A percentile compares a stretch with the other conserved stretches of the same genome.
phyloP scores from a whole-genome alignment of 2,113 vertebrate species.

The Ramphastos sulfuratus region DNA sequence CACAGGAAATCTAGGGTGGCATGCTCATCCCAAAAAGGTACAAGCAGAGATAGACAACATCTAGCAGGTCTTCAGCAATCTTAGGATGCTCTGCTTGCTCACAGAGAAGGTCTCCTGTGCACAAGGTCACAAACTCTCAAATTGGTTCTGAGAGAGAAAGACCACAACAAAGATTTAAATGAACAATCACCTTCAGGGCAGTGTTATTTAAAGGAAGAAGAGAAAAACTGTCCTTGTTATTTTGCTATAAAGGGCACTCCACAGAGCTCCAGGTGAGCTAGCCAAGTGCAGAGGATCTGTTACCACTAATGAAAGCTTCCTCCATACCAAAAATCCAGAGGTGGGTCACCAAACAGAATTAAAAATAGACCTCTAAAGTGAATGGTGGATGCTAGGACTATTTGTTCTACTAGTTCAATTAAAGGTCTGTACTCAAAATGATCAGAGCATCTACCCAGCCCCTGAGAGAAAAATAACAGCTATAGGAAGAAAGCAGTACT shows the following conservation, averaged over 20 bases:
- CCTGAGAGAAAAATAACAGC: constrained; percentile 26
- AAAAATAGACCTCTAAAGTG: constrained; percentile 38
- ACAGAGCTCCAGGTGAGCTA: constrained; percentile 55
- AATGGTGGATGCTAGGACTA: background rate
- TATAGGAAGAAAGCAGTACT: background rate
- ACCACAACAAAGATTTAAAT: background rate
- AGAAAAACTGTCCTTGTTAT: background rate
- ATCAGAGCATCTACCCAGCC: background rate
- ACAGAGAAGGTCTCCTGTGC: background rate
- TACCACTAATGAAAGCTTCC: constrained; percentile 56
- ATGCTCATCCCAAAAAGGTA: background rate
- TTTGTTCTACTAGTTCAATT: constrained; percentile 16
- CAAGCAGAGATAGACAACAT: background rate
- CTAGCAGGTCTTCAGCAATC: background rate
- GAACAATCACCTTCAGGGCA: background rate
- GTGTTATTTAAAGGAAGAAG: background rate
- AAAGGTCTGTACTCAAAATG: background rate
- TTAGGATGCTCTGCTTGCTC: background rate
- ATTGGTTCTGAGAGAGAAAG: background rate
- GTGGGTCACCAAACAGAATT: constrained; percentile 38
- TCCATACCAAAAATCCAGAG: constrained; percentile 10
- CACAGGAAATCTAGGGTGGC: background rate
- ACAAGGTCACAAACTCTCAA: background rate
- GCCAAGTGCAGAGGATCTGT: background rate
- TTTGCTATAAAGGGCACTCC: constrained; percentile 3